Evolutionary conservation across 2,888 invertebrate genomes (phyloP).

Genomic region (Trachelus stipa): DNA sequence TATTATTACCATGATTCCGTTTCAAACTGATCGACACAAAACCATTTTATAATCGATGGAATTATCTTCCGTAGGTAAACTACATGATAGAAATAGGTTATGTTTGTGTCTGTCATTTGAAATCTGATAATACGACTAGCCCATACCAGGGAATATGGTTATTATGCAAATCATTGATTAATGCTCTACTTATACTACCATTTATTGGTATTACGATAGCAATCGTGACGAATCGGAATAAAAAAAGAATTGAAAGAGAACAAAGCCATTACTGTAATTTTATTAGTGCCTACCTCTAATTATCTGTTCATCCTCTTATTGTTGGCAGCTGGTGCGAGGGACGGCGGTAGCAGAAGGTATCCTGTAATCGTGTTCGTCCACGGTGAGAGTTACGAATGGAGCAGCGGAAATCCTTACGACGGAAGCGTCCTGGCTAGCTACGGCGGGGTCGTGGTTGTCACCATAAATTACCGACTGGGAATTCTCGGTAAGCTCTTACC

Average conservation of each 20-base stretch:
- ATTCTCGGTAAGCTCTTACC: conserved; percentile 76
- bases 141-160: neutral
- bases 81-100: neutral
- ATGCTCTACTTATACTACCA: neutral
- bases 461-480: conserved; percentile 85
- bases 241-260: neutral
- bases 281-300: neutral
- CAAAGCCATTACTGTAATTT: neutral
- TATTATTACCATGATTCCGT: neutral
- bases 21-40: neutral
- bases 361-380: conserved; percentile 96
- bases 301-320: conserved; percentile 46
- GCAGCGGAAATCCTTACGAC: conserved; percentile 98
- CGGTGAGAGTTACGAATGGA: conserved; percentile 97
- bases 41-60: neutral
- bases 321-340: conserved; percentile 74
- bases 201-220: neutral
- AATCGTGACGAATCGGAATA: neutral
- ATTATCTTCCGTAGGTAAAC: neutral
- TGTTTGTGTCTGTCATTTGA: neutral
- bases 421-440: conserved; percentile 95
- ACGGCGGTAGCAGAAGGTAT: conserved; percentile 71
- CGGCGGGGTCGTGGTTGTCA: conserved; percentile 89
- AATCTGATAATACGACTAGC: neutral
- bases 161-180: neutral